A percentile compares a stretch with the other conserved stretches of the same genome.
Conservation (phyloP, 2,797 vertebrate species). For the Chelonia mydas region DNA sequence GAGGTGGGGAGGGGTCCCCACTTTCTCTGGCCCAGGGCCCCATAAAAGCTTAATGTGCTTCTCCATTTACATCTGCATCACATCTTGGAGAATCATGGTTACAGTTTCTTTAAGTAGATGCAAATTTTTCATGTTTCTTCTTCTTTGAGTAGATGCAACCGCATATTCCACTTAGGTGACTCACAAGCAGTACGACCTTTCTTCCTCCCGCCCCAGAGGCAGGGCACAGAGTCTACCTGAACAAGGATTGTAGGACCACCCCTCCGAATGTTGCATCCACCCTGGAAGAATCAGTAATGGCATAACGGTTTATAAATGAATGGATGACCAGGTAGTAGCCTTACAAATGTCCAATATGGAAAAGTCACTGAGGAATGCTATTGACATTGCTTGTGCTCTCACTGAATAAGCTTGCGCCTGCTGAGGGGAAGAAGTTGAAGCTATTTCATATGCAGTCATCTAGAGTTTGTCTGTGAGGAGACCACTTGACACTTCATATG, state of each 20-base stretch:
- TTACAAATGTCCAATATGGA: not conserved
- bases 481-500: not conserved
- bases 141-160: not conserved
- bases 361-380: not conserved
- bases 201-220: rapidly evolving
- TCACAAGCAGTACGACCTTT: not conserved
- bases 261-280: not conserved
- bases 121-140: not conserved
- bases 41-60: no score
- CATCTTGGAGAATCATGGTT: not conserved
- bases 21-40: no score
- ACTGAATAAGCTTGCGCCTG: not conserved
- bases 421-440: not conserved
- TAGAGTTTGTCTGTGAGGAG: not conserved
- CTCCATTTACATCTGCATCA: not conserved
- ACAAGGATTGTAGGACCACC: not conserved
- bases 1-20: no score
- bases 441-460: not conserved
- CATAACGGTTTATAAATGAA: not conserved
- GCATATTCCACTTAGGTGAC: not conserved
- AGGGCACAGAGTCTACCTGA: not conserved
- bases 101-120: not conserved
- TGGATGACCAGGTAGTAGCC: not conserved
- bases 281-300: not conserved
- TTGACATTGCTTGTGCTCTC: not conserved